A percentile compares a stretch with the other conserved stretches of the same genome.
These are phyloP conservation scores for Luperina testacea DNA, from an alignment of 2,888 invertebrate genomes.

Conservation along the genomic window DNA sequence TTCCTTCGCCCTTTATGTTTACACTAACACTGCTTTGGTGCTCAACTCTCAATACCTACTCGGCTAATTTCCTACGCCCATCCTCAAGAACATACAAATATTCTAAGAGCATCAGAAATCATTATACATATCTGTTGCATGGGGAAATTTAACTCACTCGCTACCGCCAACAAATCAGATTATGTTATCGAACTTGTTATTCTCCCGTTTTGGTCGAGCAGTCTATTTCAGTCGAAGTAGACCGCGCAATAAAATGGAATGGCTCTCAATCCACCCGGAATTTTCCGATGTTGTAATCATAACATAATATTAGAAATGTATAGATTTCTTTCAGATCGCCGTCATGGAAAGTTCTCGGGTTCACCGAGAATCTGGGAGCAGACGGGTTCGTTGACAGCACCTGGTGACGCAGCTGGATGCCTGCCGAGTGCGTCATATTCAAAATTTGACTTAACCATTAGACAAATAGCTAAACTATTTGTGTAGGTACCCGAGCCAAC, in stretches of 20 bases:
- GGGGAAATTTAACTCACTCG: constrained; percentile 4
- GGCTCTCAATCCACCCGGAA: constrained; percentile 52
- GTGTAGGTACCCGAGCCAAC: constrained; percentile 75
- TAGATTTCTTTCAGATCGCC: constrained; percentile 39
- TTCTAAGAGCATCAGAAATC: neutral
- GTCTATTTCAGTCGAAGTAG: constrained; percentile 60
- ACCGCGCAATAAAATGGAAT: constrained; percentile 59
- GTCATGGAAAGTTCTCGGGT: constrained; percentile 66
- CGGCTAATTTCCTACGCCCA: neutral
- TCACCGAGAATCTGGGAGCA: constrained; percentile 18
- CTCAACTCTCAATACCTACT: neutral
- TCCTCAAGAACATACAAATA: neutral
- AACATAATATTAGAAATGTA: constrained; percentile 41
- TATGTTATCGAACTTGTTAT: constrained; percentile 44
- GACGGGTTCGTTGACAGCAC: constrained; percentile 78
- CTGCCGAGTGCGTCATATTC: constrained; percentile 76
- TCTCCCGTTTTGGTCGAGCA: constrained; percentile 51
- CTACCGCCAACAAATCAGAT: constrained; percentile 38
- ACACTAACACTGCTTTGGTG: neutral
- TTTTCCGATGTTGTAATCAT: constrained; percentile 60
- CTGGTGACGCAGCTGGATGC: constrained; percentile 76
- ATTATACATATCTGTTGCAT: constrained; percentile 10
- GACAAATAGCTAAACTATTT: constrained; percentile 72
- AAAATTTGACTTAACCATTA: constrained; percentile 74
- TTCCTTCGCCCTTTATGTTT: too few species aligned